phyloP scores from a whole-genome alignment of 2,113 vertebrate genomes.

The Hippoglossus stenolepis region DNA sequence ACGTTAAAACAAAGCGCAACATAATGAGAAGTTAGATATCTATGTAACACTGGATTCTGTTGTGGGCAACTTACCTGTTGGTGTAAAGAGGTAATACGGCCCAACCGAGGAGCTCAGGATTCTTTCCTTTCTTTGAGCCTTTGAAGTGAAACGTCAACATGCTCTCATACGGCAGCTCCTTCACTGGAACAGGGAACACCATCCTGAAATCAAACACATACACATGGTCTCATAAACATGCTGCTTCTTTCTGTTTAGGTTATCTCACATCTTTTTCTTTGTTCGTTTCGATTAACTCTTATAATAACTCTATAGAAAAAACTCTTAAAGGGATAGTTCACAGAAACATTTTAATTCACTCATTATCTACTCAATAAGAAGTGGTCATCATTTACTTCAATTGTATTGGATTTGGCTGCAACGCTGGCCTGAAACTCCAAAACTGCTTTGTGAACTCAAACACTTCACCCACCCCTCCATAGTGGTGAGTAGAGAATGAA shows the following conservation, averaged over 20 bases:
- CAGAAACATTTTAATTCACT: too few relatives aligned
- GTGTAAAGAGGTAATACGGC: slow-evolving; percentile 77
- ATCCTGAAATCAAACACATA: slow-evolving; percentile 63
- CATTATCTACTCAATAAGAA: too few relatives aligned
- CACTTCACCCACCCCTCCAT: too few relatives aligned
- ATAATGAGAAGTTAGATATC: neutral
- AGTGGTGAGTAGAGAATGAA: too few relatives aligned
- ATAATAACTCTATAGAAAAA: too few relatives aligned
- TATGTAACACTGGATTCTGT: neutral
- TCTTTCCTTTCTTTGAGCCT: slow-evolving; percentile 75
- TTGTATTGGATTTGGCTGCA: too few relatives aligned
- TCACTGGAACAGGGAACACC: slow-evolving; percentile 73
- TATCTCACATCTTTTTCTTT: neutral
- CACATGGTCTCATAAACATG: neutral
- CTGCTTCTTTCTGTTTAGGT: neutral
- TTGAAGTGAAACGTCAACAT: slow-evolving; percentile 78
- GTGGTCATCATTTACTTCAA: too few relatives aligned
- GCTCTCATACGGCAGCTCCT: slow-evolving; percentile 75
- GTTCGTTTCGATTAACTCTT: too few relatives aligned
- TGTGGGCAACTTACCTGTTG: slow-evolving; percentile 51
- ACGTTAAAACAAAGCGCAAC: neutral
- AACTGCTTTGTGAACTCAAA: too few relatives aligned
- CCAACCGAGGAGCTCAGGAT: slow-evolving; percentile 71
- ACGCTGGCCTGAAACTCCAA: too few relatives aligned
- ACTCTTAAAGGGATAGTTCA: too few relatives aligned